These are phyloP conservation scores for Gymnoscopelus microlampas DNA, from an alignment of 2,797 vertebrate genomes.

Conservation along the genomic window DNA sequence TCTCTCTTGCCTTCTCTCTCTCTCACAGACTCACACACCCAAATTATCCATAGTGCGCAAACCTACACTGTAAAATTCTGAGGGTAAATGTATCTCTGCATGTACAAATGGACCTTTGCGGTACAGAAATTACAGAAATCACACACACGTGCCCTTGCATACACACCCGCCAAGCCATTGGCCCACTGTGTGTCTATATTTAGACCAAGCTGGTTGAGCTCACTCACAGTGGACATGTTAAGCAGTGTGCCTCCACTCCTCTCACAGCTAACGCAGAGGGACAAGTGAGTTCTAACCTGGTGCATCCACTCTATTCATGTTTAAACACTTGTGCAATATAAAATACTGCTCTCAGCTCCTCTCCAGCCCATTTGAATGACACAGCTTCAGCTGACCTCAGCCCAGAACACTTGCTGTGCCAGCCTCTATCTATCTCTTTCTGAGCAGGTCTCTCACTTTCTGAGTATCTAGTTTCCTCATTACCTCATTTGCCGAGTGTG, in stretches of 20 bases:
- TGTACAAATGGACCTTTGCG: too few species aligned
- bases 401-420: background rate
- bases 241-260: constrained; percentile 32
- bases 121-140: too few species aligned
- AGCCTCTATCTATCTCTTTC: constrained; percentile 1
- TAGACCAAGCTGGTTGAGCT: constrained; percentile 62
- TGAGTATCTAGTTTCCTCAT: too few species aligned
- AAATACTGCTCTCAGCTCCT: constrained; percentile 27
- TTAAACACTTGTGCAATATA: constrained; percentile 9
- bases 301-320: constrained; percentile 32
- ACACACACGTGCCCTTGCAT: background rate
- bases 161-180: constrained; percentile 31
- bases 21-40: too few species aligned
- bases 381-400: constrained; percentile 35
- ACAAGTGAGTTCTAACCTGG: constrained; percentile 39
- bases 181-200: constrained; percentile 66
- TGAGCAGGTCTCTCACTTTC: too few species aligned
- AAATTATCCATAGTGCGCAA: too few species aligned
- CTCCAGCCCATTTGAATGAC: constrained; percentile 36
- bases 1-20: too few species aligned
- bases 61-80: too few species aligned
- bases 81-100: too few species aligned
- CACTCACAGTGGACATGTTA: constrained; percentile 48
- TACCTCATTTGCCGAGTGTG: too few species aligned
- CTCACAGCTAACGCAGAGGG: constrained; percentile 26